Base-by-base conservation (phyloP, 1,140 invertebrate species). In the Musca vetustissima region DNA sequence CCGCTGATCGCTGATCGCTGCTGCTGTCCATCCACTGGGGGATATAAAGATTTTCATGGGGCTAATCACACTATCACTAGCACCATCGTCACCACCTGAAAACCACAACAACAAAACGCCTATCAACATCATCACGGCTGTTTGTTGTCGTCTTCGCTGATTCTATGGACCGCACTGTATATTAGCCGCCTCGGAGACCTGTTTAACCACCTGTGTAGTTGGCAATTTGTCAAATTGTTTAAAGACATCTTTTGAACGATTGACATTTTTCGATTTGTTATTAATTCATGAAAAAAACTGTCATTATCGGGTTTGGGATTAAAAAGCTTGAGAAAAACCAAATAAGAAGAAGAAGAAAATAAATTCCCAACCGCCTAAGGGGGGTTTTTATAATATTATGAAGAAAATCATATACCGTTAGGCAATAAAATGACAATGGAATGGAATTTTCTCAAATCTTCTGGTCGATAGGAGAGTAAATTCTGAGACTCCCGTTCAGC, bases 151-250 rank as follows among this genome's bases (percentile, higher is more conserved):
- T 53, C 19, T 7, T 53, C 52, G 19, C 13, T 55, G 28, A 28
- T 59, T 28, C n/a, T 22, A 24, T 22, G 19, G n/a, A 2, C 32
- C 15, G 66, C 32, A n/a, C n/a, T n/a, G n/a, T n/a, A n/a, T n/a
- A n/a, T 17, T 28, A 22, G 14, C 11, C 53, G 55, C 17, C 55
- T 64, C 50, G 47, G n/a, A 59, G 28, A 61, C 57, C 57, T 36
- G 57, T 61, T 61, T 61, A 61, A 61, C 57, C 57, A 61, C 25
- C 65, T 52, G 65, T 36, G 47, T 49, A 49, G 78, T 79, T 80
- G 77, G 79, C 76, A 80, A 80, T 72, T 76, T 76, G 77, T 80
- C 76, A 76, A 78, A 76, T 72, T 78, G 77, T 79, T 76, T 75
- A 70, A 57, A 73, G 72, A 67, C 67, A 36, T 21, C 21, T 50